phyloP scores from a whole-genome alignment of 2,888 invertebrate genomes.

The Perdita meconis region DNA sequence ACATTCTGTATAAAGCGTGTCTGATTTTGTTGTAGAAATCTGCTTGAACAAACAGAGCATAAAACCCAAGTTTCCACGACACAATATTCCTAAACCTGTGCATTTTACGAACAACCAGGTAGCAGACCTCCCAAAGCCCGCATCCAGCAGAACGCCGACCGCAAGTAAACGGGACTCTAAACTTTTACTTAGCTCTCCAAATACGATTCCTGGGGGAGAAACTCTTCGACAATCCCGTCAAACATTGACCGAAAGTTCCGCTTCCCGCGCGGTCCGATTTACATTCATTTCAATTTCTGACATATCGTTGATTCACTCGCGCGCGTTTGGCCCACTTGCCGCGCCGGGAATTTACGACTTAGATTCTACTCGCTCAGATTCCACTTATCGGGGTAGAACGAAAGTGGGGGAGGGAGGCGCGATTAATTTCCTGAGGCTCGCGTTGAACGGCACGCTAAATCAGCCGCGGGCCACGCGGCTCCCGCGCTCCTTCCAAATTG shows the following conservation, averaged over 20 bases:
- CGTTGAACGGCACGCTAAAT: slow-evolving; percentile 37
- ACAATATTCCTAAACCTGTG: too few relatives aligned
- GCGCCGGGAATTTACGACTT: slow-evolving; percentile 2
- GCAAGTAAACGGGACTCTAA: not conserved
- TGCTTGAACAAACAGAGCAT: too few relatives aligned
- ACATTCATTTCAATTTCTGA: slow-evolving; percentile 15
- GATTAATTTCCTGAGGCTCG: slow-evolving; percentile 51
- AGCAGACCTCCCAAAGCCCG: too few relatives aligned
- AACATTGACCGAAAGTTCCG: not conserved
- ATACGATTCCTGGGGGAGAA: not conserved
- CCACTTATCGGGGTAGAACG: slow-evolving; percentile 21
- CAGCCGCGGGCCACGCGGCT: slow-evolving; percentile 30
- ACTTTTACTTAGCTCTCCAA: not conserved
- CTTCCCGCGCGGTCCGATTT: not conserved
- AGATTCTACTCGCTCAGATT: slow-evolving; percentile 10
- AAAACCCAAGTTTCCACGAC: too few relatives aligned
- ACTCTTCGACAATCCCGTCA: not conserved
- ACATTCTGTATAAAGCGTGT: too few relatives aligned
- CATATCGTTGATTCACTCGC: not conserved
- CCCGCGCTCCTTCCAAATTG: slow-evolving; percentile 33
- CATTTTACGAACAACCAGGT: too few relatives aligned
- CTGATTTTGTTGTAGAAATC: too few relatives aligned
- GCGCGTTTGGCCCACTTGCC: not conserved
- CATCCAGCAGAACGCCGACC: too few relatives aligned
- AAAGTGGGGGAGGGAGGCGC: not conserved